Conservation (phyloP, 2,888 invertebrate species). For the Scaeva pyrastri region DNA sequence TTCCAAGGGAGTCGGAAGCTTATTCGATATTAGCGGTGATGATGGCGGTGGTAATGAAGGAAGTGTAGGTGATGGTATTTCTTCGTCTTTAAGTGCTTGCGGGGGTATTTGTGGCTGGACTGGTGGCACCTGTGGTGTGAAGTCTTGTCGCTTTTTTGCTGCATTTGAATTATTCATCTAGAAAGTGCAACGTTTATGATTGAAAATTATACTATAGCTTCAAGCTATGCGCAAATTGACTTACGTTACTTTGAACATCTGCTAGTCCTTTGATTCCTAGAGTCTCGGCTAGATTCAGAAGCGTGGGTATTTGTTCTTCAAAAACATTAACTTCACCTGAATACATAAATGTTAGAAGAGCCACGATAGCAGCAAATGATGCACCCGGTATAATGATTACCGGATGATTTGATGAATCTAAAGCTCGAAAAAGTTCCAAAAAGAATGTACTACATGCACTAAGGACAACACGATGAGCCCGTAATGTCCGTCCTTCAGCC, state of each 20-base stretch:
- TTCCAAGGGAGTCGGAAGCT: slow-evolving; percentile 82
- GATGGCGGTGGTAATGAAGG: slow-evolving; percentile 50
- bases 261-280: slow-evolving; percentile 93
- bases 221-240: slow-evolving; percentile 74
- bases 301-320: slow-evolving; percentile 90
- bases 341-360: slow-evolving; percentile 94
- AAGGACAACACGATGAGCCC: slow-evolving; percentile 93
- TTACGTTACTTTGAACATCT: slow-evolving; percentile 89
- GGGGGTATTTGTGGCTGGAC: slow-evolving; percentile 37
- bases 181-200: neutral
- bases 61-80: slow-evolving; percentile 64
- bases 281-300: slow-evolving; percentile 91
- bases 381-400: slow-evolving; percentile 84
- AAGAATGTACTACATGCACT: slow-evolving; percentile 97
- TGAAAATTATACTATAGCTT: neutral
- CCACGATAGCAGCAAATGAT: slow-evolving; percentile 84
- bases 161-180: slow-evolving; percentile 80
- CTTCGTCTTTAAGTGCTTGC: slow-evolving; percentile 69
- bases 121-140: slow-evolving; percentile 53
- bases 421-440: slow-evolving; percentile 90
- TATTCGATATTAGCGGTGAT: slow-evolving; percentile 77
- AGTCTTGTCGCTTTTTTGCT: slow-evolving; percentile 77
- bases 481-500: slow-evolving; percentile 92
- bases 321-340: slow-evolving; percentile 94
- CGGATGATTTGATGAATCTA: slow-evolving; percentile 83